A percentile compares a stretch with the other conserved stretches of the same genome.
Evolutionary conservation across 2,113 vertebrate species (phyloP).

Genomic region (Spilogale gracilis): DNA sequence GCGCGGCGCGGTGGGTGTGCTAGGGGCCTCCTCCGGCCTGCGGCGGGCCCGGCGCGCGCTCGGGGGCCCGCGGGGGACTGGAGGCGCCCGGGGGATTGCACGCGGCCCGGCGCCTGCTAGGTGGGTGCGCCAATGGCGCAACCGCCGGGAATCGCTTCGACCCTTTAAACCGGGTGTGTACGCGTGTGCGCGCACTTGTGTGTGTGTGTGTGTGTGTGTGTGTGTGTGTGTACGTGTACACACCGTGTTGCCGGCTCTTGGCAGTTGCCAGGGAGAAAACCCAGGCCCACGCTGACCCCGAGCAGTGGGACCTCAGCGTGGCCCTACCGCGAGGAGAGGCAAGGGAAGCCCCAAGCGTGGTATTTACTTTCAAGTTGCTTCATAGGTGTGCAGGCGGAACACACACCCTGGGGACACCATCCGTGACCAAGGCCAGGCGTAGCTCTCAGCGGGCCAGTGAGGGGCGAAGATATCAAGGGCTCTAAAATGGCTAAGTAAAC

Average conservation of each 20-base stretch:
- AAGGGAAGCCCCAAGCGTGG: background rate
- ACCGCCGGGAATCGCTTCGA: background rate
- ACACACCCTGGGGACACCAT: background rate
- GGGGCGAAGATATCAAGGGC: fast-evolving
- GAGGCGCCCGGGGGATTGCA: background rate
- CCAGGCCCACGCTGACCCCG: background rate
- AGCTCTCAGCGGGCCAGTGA: background rate
- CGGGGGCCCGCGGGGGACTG: background rate
- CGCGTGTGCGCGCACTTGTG: background rate
- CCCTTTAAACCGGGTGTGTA: background rate
- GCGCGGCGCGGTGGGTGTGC: conserved; percentile 56
- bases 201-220: background rate
- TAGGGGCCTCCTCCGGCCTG: conserved; percentile 70
- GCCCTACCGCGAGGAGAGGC: background rate
- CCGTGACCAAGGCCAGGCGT: background rate
- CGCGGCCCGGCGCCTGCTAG: background rate
- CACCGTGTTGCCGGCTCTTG: background rate
- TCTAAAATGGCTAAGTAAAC: background rate
- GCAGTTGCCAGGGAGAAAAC: background rate
- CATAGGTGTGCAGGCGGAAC: background rate
- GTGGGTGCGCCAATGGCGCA: background rate
- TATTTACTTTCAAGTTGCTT: conserved; percentile 8
- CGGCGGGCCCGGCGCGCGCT: background rate
- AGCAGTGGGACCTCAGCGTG: background rate
- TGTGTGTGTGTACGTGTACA: background rate